phyloP scores from a whole-genome alignment of 23 tunicate genomes.

The Halocynthia roretzi region DNA sequence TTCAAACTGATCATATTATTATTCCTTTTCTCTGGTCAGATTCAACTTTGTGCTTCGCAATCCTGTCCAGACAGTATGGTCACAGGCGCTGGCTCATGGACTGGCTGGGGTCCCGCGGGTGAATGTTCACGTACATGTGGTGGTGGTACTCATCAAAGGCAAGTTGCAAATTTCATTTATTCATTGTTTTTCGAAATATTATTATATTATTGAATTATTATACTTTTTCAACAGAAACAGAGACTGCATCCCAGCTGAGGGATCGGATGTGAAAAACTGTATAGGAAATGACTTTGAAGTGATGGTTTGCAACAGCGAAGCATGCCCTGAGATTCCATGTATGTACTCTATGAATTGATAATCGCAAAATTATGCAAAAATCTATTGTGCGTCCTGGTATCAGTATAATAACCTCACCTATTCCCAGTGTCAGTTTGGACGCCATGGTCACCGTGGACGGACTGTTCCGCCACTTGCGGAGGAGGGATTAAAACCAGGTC shows the following conservation, averaged over 20 bases:
- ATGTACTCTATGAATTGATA: neutral
- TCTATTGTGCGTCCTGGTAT: too few relatives aligned
- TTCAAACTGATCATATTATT: too few relatives aligned
- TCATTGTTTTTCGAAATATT: neutral
- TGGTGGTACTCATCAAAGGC: slow-evolving; percentile 23
- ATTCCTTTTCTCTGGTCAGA: neutral
- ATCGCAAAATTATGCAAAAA: neutral
- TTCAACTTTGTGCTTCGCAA: slow-evolving; percentile 14
- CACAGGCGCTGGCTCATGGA: neutral
- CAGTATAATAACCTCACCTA: neutral
- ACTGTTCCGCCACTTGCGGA: slow-evolving; percentile 12
- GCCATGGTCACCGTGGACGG: slow-evolving; percentile 20
- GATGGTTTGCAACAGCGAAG: neutral
- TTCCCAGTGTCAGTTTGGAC: slow-evolving; percentile 17
- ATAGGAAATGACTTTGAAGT: slow-evolving; percentile 8
- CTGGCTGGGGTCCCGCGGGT: slow-evolving; percentile 15
- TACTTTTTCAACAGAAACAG: slow-evolving; percentile 1
- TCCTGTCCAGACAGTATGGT: neutral
- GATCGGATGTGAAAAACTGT: slow-evolving; percentile 4
- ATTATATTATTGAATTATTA: neutral
- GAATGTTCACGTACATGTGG: slow-evolving; percentile 21
- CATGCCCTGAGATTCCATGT: slow-evolving; percentile 1
- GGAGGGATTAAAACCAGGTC: slow-evolving; percentile 4
- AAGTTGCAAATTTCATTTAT: too few relatives aligned
- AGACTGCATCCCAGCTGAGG: neutral